Conservation (phyloP, 1,140 invertebrate genomes). For the Apolygus lucorum region DNA sequence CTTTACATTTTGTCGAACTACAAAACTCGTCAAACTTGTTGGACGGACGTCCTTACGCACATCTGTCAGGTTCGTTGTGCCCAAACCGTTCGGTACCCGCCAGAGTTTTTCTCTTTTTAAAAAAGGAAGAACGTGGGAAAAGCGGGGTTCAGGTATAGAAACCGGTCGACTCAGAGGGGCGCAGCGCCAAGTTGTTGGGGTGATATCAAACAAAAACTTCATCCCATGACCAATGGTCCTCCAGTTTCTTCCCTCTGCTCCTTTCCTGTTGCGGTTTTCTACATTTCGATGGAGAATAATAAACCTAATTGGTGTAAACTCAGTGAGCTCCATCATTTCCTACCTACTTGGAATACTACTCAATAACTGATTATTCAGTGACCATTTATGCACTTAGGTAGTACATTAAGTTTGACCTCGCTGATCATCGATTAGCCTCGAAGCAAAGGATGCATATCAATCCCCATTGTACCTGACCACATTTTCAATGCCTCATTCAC, state of each 20-base stretch:
- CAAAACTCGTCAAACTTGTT: neutral
- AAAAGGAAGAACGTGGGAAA: neutral
- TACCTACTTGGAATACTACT: no score
- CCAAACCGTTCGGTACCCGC: neutral
- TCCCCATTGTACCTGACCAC: no score
- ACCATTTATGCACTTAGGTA: no score
- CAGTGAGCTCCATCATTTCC: no score
- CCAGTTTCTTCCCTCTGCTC: neutral
- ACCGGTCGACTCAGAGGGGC: neutral
- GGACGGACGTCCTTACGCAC: neutral
- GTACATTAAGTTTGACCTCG: no score
- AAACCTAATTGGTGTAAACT: no score
- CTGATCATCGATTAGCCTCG: no score
- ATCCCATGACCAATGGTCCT: neutral
- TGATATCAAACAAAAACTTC: neutral
- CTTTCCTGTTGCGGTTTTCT: no score
- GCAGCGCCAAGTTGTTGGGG: neutral
- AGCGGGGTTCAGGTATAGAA: neutral
- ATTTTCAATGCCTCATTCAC: no score
- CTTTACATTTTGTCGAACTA: neutral
- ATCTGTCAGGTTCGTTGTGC: neutral
- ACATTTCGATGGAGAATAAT: no score
- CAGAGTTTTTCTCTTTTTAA: neutral
- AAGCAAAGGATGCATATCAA: no score
- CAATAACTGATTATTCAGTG: no score